These are phyloP conservation scores for Tragulus kanchil DNA, from an alignment of 2,113 vertebrate species.

Conservation along the genomic window DNA sequence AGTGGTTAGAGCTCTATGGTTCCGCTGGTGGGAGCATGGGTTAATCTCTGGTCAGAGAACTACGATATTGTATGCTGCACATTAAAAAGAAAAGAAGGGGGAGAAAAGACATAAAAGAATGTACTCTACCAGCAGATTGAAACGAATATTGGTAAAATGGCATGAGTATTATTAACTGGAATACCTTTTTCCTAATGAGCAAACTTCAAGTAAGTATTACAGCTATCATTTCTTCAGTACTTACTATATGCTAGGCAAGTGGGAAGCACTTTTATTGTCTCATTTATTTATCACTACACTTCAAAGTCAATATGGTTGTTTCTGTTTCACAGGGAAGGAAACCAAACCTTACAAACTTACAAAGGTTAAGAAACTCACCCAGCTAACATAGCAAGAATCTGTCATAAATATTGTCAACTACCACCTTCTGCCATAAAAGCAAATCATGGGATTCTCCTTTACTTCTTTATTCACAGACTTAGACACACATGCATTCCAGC, in stretches of 20 bases:
- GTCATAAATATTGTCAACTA: neutral
- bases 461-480: neutral
- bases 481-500: neutral
- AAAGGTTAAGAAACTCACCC: neutral
- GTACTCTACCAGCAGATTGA: neutral
- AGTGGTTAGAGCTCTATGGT: neutral
- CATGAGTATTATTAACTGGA: neutral
- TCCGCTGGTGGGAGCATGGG: neutral
- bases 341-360: neutral
- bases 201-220: neutral
- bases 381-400: neutral
- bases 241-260: neutral
- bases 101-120: neutral
- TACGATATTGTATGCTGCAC: neutral
- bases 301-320: neutral
- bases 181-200: neutral
- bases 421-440: slow-evolving; percentile 10
- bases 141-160: neutral
- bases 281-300: neutral
- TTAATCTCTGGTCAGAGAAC: neutral
- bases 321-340: neutral
- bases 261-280: neutral
- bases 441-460: neutral
- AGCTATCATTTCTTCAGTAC: slow-evolving; percentile 5
- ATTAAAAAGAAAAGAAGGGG: neutral